Conservation (phyloP, 2,888 invertebrate genomes). For the Acleris laterana region DNA sequence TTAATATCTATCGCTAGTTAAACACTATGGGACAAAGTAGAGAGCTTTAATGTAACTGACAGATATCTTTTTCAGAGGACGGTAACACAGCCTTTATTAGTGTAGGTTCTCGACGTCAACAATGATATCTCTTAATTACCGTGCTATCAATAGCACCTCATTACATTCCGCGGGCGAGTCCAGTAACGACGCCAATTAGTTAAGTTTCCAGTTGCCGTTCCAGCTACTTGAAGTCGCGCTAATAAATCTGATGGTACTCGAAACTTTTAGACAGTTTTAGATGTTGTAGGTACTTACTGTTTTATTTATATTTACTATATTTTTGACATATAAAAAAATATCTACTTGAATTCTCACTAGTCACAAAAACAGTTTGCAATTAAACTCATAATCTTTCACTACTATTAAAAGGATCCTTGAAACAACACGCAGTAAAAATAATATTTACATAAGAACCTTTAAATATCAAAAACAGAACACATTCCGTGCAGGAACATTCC, state of each 20-base stretch:
- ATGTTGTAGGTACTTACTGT: background rate
- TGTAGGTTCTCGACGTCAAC: slow-evolving; percentile 6
- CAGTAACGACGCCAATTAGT: slow-evolving; percentile 48
- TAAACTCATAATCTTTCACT: no score
- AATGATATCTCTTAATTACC: slow-evolving; percentile 17
- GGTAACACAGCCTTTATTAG: background rate
- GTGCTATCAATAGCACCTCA: slow-evolving; percentile 16
- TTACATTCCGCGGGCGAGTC: slow-evolving; percentile 21
- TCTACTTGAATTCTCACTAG: no score
- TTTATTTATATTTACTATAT: background rate
- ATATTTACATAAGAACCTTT: background rate
- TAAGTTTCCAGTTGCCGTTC: slow-evolving; percentile 36
- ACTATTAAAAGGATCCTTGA: no score
- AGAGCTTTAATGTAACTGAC: no score
- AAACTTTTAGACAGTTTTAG: slow-evolving; percentile 4
- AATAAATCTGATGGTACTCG: slow-evolving; percentile 44
- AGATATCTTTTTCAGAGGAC: no score
- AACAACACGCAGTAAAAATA: background rate
- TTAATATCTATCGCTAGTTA: no score
- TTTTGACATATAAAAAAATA: no score
- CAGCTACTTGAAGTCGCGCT: slow-evolving; percentile 45
- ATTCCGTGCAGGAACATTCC: slow-evolving; percentile 19
- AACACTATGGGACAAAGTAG: no score
- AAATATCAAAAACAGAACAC: slow-evolving; percentile 6
- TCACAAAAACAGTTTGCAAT: no score